Base-by-base conservation (phyloP, 2,888 invertebrate genomes). In the Drosophila basisetae region DNA sequence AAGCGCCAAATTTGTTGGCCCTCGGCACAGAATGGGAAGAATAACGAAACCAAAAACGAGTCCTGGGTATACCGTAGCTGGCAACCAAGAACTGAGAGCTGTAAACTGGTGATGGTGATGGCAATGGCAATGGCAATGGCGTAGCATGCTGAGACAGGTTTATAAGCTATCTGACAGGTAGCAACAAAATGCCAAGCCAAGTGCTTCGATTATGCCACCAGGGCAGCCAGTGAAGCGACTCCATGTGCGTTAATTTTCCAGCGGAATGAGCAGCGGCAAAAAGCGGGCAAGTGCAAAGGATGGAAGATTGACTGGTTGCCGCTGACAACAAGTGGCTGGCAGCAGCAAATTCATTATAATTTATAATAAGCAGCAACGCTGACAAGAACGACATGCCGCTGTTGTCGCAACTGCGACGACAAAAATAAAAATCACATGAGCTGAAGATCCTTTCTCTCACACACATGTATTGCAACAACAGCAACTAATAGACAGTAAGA, bases 281-380 rank as follows among this genome's bases (percentile, higher is more conserved):
- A 4, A 13, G 28, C 50, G 28, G 28, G 55, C 28, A 16, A n/a
- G 13, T 56, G 30, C n/a, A n/a, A 47, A 47, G 28, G 18, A 33
- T 5, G 62, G 28, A 52, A 68, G 59, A 66, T 61, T 67, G 80
- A 73, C 76, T 78, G 80, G 90, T 89, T 90, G 85, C 83, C 88
- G 75, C 73, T 86, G 88, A 86, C 85, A 86, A 86, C 85, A 86
- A 86, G 85, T 86, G 90, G 90, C 86, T 90, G 88, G 67, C 82
- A 78, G 83, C 76, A 83, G 83, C 79, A 90, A 89, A 88, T 89
- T 88, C 88, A 88, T 88, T 88, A 88, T 90, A 88, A 88, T 90
- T 88, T 88, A 88, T 88, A 88, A 88, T 88, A 90, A 90, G 90
- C 91, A 89, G 75, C 89, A 80, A 74, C 71, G 84, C 74, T 89